Conservation (phyloP, 2,113 vertebrate genomes). For the Callipepla californica region DNA sequence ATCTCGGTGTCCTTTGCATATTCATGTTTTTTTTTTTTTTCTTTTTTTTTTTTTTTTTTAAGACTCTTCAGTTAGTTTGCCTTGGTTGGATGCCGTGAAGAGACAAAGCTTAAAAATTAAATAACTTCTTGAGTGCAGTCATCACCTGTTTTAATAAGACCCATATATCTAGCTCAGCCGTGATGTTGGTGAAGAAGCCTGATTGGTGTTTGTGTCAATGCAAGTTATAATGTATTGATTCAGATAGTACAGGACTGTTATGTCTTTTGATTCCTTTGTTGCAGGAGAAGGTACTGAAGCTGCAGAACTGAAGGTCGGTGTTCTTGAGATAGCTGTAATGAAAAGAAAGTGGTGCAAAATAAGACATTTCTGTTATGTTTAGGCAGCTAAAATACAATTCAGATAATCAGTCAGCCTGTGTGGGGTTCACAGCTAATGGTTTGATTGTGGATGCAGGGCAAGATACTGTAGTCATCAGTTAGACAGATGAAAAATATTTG, state of each 20-base stretch:
- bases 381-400: neutral
- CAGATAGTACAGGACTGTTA: neutral
- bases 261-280: neutral
- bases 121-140: neutral
- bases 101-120: neutral
- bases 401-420: neutral
- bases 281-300: neutral
- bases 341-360: neutral
- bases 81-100: neutral
- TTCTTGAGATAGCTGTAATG: neutral
- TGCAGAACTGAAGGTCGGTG: neutral
- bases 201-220: neutral
- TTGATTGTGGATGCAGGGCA: neutral
- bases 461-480: neutral
- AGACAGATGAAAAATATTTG: neutral
- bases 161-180: neutral
- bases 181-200: neutral
- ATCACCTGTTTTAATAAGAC: neutral
- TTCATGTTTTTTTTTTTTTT: neutral
- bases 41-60: neutral
- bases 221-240: neutral
- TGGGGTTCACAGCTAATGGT: neutral
- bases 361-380: neutral
- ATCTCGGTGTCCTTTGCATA: neutral
- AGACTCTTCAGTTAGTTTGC: neutral